Percentiles rank a stretch among this genome's conserved stretches.
phyloP scores from a whole-genome alignment of 1,140 invertebrate species.

The Diplogasteroides magnus region DNA sequence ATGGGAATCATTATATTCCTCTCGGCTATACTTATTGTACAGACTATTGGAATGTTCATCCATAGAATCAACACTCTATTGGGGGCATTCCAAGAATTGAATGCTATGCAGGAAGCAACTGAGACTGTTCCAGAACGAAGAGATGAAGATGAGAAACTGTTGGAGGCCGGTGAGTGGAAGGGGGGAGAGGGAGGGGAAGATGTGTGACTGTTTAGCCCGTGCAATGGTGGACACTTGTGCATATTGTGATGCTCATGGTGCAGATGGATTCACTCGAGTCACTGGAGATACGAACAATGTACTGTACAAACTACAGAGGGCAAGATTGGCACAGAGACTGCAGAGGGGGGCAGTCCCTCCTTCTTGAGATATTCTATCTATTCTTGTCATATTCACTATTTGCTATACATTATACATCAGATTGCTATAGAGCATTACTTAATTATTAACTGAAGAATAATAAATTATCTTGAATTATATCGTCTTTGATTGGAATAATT shows the following conservation, averaged over 20 bases:
- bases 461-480: no score
- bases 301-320: conserved; percentile 35
- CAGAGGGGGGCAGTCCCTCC: not conserved
- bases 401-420: no score
- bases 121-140: conserved; percentile 18
- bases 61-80: conserved; percentile 57
- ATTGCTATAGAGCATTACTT: no score
- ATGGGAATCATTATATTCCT: conserved; percentile 60
- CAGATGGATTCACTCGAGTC: conserved; percentile 40
- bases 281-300: conserved; percentile 25
- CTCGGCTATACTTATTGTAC: conserved; percentile 57
- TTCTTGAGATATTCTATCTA: no score
- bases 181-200: no score
- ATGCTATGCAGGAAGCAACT: conserved; percentile 33
- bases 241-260: conserved; percentile 31
- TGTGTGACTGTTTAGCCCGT: conserved; percentile 45
- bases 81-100: conserved; percentile 48
- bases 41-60: conserved; percentile 59
- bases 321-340: conserved; percentile 12
- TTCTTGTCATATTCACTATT: no score
- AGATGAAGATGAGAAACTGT: conserved; percentile 32
- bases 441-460: no score
- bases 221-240: conserved; percentile 39
- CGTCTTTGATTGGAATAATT: no score
- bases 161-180: conserved; percentile 29